Conservation (phyloP, 2,113 vertebrate genomes). For the Tiliqua scincoides region DNA sequence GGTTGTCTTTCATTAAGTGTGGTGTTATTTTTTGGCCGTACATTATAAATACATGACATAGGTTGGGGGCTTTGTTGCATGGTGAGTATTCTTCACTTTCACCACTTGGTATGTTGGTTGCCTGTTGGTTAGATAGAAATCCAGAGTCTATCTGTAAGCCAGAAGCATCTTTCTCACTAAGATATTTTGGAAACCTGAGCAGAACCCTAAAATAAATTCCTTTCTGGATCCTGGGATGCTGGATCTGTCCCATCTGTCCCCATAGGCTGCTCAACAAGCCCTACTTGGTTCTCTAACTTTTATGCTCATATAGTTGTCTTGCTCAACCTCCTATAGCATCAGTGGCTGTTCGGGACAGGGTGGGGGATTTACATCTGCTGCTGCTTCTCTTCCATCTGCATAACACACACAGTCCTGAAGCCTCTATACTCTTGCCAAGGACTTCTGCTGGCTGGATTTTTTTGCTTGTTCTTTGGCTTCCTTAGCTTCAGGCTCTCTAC, state of each 20-base stretch:
- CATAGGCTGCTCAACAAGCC: not conserved
- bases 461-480: not conserved
- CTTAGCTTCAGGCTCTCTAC: not conserved
- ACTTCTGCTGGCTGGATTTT: not conserved
- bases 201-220: not conserved
- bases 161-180: not conserved
- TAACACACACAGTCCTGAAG: not conserved
- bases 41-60: too few relatives aligned
- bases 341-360: not conserved
- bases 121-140: too few relatives aligned
- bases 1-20: too few relatives aligned
- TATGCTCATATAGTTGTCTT: not conserved
- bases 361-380: not conserved
- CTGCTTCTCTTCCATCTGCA: not conserved
- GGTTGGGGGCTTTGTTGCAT: too few relatives aligned
- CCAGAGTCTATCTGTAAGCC: not conserved
- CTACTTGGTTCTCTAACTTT: not conserved
- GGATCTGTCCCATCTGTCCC: not conserved
- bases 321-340: not conserved
- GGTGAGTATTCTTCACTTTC: too few relatives aligned
- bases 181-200: not conserved
- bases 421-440: not conserved
- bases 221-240: not conserved
- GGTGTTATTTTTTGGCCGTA: too few relatives aligned
- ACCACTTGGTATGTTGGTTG: too few relatives aligned